Evolutionary conservation across 2,888 invertebrate species (phyloP), one percentile per base, ranked within the genome.

Genomic region (Tetheella fluctuosa): DNA sequence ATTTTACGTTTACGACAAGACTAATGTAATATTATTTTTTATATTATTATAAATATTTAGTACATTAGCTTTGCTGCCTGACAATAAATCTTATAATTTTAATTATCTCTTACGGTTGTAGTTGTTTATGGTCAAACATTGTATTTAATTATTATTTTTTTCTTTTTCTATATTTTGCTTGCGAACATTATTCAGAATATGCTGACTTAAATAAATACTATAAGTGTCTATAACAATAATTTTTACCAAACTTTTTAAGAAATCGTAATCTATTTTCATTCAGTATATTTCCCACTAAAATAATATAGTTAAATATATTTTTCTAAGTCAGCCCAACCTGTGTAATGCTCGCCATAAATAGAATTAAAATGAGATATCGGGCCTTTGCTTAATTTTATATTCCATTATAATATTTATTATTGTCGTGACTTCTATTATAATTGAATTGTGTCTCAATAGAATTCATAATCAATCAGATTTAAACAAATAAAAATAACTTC

Each of bases 61-160:
- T 81, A 74, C 69, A 76, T 79, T 83, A 81, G 83, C 80, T 81
- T 85, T 84, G 88, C 88, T 90, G 89, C 82, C 81, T 81, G 90
- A 89, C 88, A 89, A 89, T 88, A 88, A 54, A 87, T 80, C 66
- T 79, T 81, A 77, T 73, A 64, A 82, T 86, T 82, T 83, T 76
- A 85, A 84, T 68, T 71, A 48, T 80, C 70, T 76, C 67, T 74
- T 77, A 81, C 66, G 81, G 80, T 81, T 86, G 77, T 85, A 73
- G 72, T 65, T 66, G 28, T 60, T 70, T 69, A 64, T 60, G 63
- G 64, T 68, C 52, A 61, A 60, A 64, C 65, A 65, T 63, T 67
- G 60, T 65, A 61, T 64, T 65, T 59, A 20, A n/a, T 79, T 76
- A 71, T 67, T 70, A 74, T 75, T 74, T 67, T 70, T 74, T 76